Conservation (phyloP, 2,113 vertebrate genomes). For the Merops nubicus region DNA sequence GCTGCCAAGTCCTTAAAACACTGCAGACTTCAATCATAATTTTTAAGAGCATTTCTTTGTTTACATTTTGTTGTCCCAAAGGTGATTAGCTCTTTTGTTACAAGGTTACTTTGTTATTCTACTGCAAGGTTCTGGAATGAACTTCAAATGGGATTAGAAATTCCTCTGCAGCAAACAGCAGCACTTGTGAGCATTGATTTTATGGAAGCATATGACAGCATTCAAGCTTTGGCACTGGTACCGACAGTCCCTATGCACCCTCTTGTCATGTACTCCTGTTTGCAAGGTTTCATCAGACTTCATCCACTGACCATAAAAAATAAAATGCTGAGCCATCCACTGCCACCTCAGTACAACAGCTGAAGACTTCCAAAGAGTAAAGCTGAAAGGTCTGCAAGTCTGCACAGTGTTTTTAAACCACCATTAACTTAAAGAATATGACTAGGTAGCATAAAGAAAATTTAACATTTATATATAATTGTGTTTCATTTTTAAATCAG, state of each 20-base stretch:
- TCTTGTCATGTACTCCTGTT: not conserved
- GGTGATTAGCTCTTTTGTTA: conserved; percentile 6
- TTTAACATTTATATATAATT: not conserved
- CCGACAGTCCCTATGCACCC: not conserved
- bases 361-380: not conserved
- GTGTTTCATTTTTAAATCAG: not conserved
- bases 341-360: not conserved
- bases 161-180: not conserved
- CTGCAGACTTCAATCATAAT: not conserved
- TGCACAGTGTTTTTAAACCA: not conserved
- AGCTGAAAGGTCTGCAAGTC: not conserved
- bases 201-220: not conserved
- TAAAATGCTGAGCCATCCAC: not conserved
- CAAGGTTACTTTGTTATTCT: conserved; percentile 1
- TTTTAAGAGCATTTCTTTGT: conserved; percentile 22
- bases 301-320: not conserved
- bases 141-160: not conserved
- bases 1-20: not conserved
- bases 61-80: not conserved
- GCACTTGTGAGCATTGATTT: not conserved
- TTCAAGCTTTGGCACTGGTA: not conserved
- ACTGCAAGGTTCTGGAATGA: not conserved
- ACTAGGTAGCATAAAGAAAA: not conserved
- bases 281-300: not conserved
- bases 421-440: not conserved